Percentiles rank a stretch among this genome's conserved stretches.
These are phyloP conservation scores for Iphiclides podalirius DNA, from an alignment of 2,888 invertebrate genomes.

Conservation along the genomic window DNA sequence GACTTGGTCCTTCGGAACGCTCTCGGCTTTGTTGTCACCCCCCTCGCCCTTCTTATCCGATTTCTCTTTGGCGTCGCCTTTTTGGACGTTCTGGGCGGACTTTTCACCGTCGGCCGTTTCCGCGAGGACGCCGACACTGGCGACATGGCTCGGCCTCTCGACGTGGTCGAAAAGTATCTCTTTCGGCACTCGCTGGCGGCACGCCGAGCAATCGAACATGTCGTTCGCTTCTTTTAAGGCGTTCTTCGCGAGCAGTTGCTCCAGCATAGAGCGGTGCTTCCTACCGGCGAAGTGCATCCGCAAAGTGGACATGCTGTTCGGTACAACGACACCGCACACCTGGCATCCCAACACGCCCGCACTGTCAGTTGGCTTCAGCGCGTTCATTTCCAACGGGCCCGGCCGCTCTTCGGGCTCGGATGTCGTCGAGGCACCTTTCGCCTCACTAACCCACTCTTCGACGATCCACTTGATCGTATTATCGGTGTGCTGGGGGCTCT, in stretches of 20 bases:
- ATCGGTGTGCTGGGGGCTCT: not conserved
- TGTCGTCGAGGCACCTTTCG: too few species aligned
- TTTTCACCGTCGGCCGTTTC: too few species aligned
- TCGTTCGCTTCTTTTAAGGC: not conserved
- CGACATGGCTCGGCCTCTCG: not conserved
- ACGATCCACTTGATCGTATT: not conserved
- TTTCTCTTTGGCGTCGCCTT: too few species aligned
- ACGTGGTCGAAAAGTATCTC: not conserved
- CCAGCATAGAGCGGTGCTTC: not conserved
- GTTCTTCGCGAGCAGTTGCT: not conserved
- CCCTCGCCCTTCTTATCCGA: too few species aligned
- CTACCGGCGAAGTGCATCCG: not conserved
- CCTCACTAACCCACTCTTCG: too few species aligned
- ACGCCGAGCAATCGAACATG: not conserved
- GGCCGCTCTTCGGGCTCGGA: not conserved
- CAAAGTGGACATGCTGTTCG: not conserved
- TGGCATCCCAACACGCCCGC: not conserved
- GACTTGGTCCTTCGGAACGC: too few species aligned
- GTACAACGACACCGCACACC: not conserved
- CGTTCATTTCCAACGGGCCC: not conserved
- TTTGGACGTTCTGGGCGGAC: too few species aligned
- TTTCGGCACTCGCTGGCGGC: not conserved
- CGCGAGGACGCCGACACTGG: too few species aligned
- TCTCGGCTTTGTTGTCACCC: too few species aligned
- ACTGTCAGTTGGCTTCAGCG: not conserved